These are phyloP conservation scores for Rhincodon typus DNA, from an alignment of 2,797 vertebrate species.

Conservation along the genomic window DNA sequence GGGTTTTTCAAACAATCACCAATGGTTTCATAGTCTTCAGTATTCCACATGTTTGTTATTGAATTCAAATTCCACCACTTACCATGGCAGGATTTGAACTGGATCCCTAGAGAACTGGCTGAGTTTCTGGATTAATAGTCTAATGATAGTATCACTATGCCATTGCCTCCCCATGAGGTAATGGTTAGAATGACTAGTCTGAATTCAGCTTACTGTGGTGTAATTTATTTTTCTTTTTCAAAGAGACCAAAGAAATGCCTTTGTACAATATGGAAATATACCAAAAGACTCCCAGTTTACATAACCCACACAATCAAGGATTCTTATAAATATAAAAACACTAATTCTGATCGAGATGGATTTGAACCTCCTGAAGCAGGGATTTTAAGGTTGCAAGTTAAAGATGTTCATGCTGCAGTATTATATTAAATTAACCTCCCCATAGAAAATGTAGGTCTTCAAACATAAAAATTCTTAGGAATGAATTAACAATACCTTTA, in stretches of 20 bases:
- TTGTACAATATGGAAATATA: background rate
- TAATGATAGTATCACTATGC: too few species aligned
- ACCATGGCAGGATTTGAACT: too few species aligned
- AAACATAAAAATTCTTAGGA: background rate
- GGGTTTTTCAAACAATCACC: too few species aligned
- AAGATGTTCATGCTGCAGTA: background rate
- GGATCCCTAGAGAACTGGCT: too few species aligned
- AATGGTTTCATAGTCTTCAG: too few species aligned
- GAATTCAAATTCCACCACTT: too few species aligned
- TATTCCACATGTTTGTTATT: too few species aligned
- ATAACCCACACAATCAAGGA: background rate
- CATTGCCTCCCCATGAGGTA: too few species aligned
- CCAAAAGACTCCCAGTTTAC: background rate
- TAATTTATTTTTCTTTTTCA: background rate
- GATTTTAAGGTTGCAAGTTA: background rate
- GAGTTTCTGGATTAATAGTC: too few species aligned
- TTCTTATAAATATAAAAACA: background rate
- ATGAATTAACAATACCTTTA: constrained; percentile 47
- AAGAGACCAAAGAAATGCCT: background rate
- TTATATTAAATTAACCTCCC: background rate
- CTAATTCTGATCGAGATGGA: background rate
- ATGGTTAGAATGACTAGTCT: too few species aligned
- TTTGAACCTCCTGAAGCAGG: background rate
- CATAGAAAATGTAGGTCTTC: background rate
- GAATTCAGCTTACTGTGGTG: too few species aligned